A percentile compares a stretch with the other conserved stretches of the same genome.
phyloP scores from a whole-genome alignment of 2,888 invertebrate genomes.

The Orthonychiurus folsomi region DNA sequence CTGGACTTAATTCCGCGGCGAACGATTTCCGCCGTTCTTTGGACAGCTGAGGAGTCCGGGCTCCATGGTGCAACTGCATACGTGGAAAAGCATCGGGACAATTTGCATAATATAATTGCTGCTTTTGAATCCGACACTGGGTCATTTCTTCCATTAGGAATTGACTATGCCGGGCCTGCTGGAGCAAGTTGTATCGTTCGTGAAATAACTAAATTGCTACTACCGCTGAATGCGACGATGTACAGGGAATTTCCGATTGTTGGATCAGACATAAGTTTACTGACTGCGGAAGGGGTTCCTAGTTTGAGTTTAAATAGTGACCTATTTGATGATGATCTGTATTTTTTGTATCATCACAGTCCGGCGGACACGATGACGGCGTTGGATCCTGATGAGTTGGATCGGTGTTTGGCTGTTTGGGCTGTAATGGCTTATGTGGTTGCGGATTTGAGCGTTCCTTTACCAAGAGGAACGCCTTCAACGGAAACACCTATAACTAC shows the following conservation, averaged over 20 bases:
- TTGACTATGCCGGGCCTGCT: conserved; percentile 55
- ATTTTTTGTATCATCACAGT: conserved; percentile 58
- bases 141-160: conserved; percentile 63
- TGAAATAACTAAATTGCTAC: conserved; percentile 47
- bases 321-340: conserved; percentile 50
- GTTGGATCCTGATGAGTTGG: conserved; percentile 43
- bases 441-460: conserved; percentile 40
- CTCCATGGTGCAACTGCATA: conserved; percentile 54
- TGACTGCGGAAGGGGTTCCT: conserved; percentile 54
- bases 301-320: conserved; percentile 54
- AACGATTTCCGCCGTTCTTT: conserved; percentile 45
- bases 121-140: conserved; percentile 77
- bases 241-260: conserved; percentile 12
- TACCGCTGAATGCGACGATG: conserved; percentile 13
- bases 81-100: conserved; percentile 40
- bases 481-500: too few species aligned
- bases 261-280: conserved; percentile 20
- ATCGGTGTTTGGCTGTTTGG: conserved; percentile 45
- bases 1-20: conserved; percentile 44
- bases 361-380: conserved; percentile 48
- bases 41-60: conserved; percentile 60
- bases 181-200: conserved; percentile 58
- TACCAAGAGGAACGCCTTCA: background rate
- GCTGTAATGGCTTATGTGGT: conserved; percentile 44
- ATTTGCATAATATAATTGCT: conserved; percentile 57